Percentiles rank a stretch among this genome's conserved stretches.
phyloP scores from a whole-genome alignment of 2,113 vertebrate species.

The Glareola pratincola region DNA sequence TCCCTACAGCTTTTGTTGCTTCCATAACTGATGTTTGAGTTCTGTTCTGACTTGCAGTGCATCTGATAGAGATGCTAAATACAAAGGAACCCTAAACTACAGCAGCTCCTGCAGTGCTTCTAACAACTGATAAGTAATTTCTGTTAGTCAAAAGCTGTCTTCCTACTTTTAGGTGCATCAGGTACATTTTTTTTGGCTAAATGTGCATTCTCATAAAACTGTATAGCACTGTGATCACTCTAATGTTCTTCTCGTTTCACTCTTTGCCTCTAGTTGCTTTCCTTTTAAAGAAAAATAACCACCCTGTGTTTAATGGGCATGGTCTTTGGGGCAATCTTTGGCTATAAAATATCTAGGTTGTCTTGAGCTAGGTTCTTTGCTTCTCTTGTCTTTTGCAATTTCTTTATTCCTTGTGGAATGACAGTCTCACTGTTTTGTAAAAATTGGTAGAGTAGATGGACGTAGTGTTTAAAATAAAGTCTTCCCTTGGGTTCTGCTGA shows the following conservation, averaged over 20 bases:
- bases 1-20: background rate
- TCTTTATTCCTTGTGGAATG: background rate
- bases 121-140: background rate
- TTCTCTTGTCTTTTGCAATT: background rate
- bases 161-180: background rate
- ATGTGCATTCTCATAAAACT: accelerated
- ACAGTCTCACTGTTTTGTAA: background rate
- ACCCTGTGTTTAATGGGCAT: background rate
- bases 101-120: background rate
- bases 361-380: background rate
- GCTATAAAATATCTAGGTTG: background rate
- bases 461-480: background rate
- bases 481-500: background rate
- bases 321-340: background rate
- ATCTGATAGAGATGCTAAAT: background rate
- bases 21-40: background rate
- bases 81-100: background rate
- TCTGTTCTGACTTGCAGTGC: background rate
- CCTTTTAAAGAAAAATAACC: background rate
- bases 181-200: background rate
- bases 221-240: background rate
- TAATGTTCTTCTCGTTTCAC: background rate
- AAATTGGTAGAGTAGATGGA: background rate
- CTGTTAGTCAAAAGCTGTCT: background rate
- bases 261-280: background rate